Conservation (phyloP, 2,797 vertebrate genomes). For the Capromys pilorides region DNA sequence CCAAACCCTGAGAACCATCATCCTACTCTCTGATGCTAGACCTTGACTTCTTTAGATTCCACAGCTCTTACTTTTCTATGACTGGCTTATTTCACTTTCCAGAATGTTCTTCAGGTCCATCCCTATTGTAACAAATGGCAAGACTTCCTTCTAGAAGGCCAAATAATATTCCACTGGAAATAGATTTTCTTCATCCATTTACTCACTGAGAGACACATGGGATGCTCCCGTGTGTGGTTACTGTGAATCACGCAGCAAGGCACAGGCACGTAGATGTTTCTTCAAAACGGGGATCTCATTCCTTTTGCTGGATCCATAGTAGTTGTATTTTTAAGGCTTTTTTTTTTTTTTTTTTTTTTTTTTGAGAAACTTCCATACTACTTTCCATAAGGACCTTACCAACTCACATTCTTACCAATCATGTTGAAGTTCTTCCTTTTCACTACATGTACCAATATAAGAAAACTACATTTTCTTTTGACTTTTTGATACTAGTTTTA, state of each 20-base stretch:
- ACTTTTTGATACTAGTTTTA: not conserved
- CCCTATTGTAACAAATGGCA: not conserved
- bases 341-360: not conserved
- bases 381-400: not conserved
- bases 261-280: not conserved
- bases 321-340: not conserved
- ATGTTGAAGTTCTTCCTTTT: not conserved
- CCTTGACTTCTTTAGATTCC: not conserved
- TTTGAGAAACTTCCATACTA: not conserved
- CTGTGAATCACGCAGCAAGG: not conserved
- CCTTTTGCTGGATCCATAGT: not conserved
- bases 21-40: not conserved
- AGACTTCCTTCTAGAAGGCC: not conserved
- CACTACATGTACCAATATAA: not conserved
- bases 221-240: not conserved
- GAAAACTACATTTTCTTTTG: not conserved
- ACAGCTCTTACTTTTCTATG: not conserved
- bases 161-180: not conserved
- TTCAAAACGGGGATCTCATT: not conserved
- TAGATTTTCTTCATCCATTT: not conserved
- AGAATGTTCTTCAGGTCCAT: not conserved
- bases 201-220: not conserved
- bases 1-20: not conserved
- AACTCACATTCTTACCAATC: not conserved
- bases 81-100: not conserved